phyloP scores from a whole-genome alignment of 2,113 vertebrate genomes.

The Trochalopteron elliotii region DNA sequence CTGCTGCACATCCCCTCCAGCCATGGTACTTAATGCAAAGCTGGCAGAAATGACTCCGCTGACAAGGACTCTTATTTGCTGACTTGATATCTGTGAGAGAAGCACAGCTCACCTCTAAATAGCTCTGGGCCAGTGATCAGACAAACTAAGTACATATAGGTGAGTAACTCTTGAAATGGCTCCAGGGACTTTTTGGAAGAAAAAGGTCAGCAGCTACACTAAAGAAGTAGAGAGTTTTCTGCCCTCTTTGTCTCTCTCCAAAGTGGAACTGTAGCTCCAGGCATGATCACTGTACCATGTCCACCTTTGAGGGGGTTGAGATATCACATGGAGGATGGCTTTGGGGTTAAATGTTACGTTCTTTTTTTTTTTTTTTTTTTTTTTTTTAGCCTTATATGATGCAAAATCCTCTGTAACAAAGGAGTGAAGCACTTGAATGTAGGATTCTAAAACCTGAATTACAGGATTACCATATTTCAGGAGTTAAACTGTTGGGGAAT shows the following conservation, averaged over 20 bases:
- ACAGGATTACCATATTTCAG: neutral
- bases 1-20: neutral
- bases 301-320: neutral
- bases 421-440: neutral
- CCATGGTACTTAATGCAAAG: slow-evolving; percentile 15
- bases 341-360: neutral
- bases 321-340: neutral
- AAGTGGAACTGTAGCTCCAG: neutral
- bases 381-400: neutral
- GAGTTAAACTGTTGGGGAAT: neutral
- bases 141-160: neutral
- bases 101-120: neutral
- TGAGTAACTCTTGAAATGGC: slow-evolving; percentile 12
- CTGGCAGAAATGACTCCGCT: slow-evolving; percentile 34
- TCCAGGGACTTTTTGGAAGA: neutral
- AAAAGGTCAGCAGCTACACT: neutral
- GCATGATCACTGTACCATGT: accelerated
- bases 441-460: neutral
- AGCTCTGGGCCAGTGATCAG: neutral
- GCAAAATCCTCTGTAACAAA: neutral
- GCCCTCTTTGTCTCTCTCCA: neutral
- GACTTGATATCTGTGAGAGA: neutral
- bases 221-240: neutral
- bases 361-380: neutral
- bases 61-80: neutral